Evolutionary conservation across 2,113 vertebrate genomes (phyloP).

Genomic region (Lucifuga dentata): DNA sequence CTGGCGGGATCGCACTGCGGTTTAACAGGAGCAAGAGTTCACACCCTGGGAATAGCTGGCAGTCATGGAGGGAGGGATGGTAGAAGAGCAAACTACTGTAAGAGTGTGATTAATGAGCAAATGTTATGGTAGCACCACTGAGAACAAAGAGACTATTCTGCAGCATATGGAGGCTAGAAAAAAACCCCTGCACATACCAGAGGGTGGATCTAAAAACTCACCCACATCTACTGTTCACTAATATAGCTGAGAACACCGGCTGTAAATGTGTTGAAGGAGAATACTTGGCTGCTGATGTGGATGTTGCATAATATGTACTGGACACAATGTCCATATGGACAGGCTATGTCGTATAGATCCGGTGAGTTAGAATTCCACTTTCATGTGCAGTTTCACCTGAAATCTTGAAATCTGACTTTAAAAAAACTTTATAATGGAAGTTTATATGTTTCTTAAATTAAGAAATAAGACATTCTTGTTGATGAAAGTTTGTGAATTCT

Average conservation of each 20-base stretch:
- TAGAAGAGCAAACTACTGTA: constrained; percentile 60
- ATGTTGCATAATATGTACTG: constrained; percentile 41
- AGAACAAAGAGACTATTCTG: constrained; percentile 77
- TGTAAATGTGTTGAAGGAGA: constrained; percentile 16
- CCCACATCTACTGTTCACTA: constrained; percentile 31
- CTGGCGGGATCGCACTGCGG: constrained; percentile 59
- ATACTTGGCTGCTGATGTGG: constrained; percentile 21
- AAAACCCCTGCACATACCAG: constrained; percentile 50
- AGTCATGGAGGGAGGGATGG: constrained; percentile 35
- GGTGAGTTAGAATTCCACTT: too few relatives aligned
- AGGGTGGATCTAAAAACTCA: constrained; percentile 34
- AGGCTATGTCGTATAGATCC: too few relatives aligned
- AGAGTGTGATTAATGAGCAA: constrained; percentile 76
- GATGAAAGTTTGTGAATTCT: too few relatives aligned
- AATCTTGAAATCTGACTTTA: too few relatives aligned
- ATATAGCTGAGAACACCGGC: constrained; percentile 22
- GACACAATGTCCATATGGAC: constrained; percentile 21
- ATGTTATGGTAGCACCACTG: constrained; percentile 69
- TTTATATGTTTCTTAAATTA: too few relatives aligned
- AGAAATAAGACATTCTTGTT: too few relatives aligned
- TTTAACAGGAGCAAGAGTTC: constrained; percentile 62
- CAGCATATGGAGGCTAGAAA: constrained; percentile 72
- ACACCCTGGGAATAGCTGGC: constrained; percentile 69
- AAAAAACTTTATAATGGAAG: too few relatives aligned
- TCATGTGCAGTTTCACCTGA: too few relatives aligned